Evolutionary conservation across 2,113 vertebrate genomes (phyloP), one percentile per base, ranked within the genome.

Genomic region (Rhinogobius similis): DNA sequence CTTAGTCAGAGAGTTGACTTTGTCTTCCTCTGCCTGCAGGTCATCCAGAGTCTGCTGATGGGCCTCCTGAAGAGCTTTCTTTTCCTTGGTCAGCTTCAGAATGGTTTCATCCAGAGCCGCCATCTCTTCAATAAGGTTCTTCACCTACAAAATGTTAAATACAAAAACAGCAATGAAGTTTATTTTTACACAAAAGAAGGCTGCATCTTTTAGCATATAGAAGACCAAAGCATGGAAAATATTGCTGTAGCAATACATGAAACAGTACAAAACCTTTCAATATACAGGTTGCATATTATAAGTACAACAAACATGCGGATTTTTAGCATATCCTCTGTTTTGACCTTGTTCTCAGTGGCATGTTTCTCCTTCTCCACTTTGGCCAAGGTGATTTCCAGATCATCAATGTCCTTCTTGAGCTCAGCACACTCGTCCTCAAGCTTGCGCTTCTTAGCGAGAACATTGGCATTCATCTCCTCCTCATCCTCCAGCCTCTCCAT

Each of bases 331-430:
- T 10, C 16, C 0, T 41, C 20, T 50, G 46, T 27, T 21, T 59
- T 77, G 56, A 96, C 96, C 95, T 97, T 98, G 87, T 98, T 98
- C 90, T 98, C 96, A 0, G 94, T 96, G 86, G 97, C 95, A 1
- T 97, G 96, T 77, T 98, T 98, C 87, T 98, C 97, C 76, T 98
- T 98, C 88, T 98, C 96, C 68, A 97, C 94, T 84, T 98, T 98
- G 83, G 95, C 95, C 89, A 98, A 87, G 0, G 96, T 98, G 86
- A 96, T 86, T 87, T 98, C 97, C 59, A 98, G 87, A 68, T 98
- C 96, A 10, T 98, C 96, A 0, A 97, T 96, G 88, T 98, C 97
- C 77, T 96, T 98, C 90, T 98, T 98, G 67, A 98, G 92, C 82
- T 98, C 96, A 0, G 94, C 85, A 56, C 95, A 95, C 70, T 98